Conservation (phyloP, 2,797 vertebrate genomes). For the Acipenser transmontanus region DNA sequence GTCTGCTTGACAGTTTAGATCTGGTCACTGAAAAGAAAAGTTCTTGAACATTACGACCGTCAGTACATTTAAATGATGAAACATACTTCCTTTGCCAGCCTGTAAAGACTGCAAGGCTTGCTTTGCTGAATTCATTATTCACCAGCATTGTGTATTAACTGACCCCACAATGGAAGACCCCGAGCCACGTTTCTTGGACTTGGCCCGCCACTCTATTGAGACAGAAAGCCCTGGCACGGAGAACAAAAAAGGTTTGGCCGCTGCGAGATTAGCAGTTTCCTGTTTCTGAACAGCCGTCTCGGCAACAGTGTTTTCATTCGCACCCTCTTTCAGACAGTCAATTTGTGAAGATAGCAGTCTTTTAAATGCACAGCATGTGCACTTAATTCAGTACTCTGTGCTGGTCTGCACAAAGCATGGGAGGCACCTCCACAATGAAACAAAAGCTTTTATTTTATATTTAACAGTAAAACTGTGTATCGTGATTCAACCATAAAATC, state of each 20-base stretch:
- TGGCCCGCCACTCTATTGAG: neutral
- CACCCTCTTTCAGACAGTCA: neutral
- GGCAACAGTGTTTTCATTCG: neutral
- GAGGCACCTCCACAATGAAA: neutral
- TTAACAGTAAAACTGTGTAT: too few relatives aligned
- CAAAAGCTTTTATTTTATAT: neutral
- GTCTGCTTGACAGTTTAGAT: neutral
- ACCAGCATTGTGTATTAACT: too few relatives aligned
- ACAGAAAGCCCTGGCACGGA: neutral
- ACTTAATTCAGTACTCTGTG: neutral
- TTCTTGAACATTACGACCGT: neutral
- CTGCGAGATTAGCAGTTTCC: neutral
- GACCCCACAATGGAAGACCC: neutral
- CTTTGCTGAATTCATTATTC: too few relatives aligned
- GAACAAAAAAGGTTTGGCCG: neutral
- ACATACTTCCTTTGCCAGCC: too few relatives aligned
- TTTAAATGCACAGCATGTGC: neutral
- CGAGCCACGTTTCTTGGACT: neutral
- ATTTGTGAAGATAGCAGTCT: conserved; percentile 3
- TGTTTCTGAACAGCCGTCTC: conserved; percentile 1
- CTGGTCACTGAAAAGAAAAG: neutral
- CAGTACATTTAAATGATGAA: too few relatives aligned
- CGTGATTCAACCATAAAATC: too few relatives aligned
- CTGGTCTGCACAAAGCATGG: neutral
- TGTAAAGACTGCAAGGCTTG: too few relatives aligned